Evolutionary conservation across 2,113 vertebrate genomes (phyloP).

Genomic region (Phyllopteryx taeniolatus): DNA sequence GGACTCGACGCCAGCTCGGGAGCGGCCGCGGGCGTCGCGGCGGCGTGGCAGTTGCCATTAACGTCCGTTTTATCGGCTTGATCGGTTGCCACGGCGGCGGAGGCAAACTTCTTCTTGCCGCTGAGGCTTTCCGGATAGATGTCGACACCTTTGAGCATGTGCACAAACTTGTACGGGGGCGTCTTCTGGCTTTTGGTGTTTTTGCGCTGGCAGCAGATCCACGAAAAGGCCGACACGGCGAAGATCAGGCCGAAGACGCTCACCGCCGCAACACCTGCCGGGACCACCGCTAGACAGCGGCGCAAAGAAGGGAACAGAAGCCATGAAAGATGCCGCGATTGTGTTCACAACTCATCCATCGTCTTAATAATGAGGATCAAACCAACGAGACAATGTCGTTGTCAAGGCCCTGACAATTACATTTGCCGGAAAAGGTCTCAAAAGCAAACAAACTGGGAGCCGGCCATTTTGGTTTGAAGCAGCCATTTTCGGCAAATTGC

Average conservation of each 20-base stretch:
- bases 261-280: slow-evolving; percentile 87
- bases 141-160: slow-evolving; percentile 97
- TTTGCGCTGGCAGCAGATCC: slow-evolving; percentile 98
- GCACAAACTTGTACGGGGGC: slow-evolving; percentile 96
- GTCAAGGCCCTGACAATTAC: too few species aligned
- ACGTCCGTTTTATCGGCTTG: slow-evolving; percentile 65
- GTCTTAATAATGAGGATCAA: background rate
- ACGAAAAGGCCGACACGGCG: slow-evolving; percentile 90
- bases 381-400: background rate
- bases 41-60: slow-evolving; percentile 64
- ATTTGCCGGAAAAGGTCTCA: too few species aligned
- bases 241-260: slow-evolving; percentile 95
- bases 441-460: too few species aligned
- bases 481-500: background rate
- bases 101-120: slow-evolving; percentile 91
- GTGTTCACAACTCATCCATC: too few species aligned
- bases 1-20: slow-evolving; percentile 71
- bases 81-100: slow-evolving; percentile 68
- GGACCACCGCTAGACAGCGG: slow-evolving; percentile 85
- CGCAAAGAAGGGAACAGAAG: slow-evolving; percentile 37
- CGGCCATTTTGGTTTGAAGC: background rate
- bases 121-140: slow-evolving; percentile 94
- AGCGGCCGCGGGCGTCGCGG: slow-evolving; percentile 8
- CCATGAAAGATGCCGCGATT: background rate
- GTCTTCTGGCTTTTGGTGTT: slow-evolving; percentile 90